phyloP scores from a whole-genome alignment of 1,140 invertebrate genomes.

The Oryctes rhinoceros region DNA sequence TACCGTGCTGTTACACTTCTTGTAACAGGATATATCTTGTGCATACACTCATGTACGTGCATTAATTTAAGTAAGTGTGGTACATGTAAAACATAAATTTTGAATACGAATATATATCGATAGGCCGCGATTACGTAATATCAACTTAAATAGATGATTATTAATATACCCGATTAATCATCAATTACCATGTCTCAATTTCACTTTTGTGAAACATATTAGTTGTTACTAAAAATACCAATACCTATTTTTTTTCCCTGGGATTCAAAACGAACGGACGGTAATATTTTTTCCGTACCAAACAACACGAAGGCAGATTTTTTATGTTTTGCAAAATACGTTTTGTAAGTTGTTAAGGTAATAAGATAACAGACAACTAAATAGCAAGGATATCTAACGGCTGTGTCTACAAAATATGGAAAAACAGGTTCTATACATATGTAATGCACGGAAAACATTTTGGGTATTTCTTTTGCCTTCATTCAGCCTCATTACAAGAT shows the following conservation, averaged over 20 bases:
- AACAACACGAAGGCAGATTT: no score
- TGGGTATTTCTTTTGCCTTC: no score
- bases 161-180: background rate
- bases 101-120: background rate
- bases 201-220: background rate
- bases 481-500: no score
- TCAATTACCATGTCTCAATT: background rate
- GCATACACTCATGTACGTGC: background rate
- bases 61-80: constrained; percentile 23
- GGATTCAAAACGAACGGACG: no score
- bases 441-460: no score
- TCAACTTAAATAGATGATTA: background rate
- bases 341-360: no score
- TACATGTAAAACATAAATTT: constrained; percentile 17
- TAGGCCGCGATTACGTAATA: background rate
- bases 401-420: no score
- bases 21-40: constrained; percentile 26
- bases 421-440: no score
- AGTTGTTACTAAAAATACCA: background rate
- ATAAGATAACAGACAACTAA: no score
- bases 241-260: background rate
- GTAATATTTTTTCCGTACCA: no score
- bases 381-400: no score
- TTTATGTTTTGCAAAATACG: no score
- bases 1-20: background rate